phyloP scores from a whole-genome alignment of 2,888 invertebrate species.

The Sesamia inferens region DNA sequence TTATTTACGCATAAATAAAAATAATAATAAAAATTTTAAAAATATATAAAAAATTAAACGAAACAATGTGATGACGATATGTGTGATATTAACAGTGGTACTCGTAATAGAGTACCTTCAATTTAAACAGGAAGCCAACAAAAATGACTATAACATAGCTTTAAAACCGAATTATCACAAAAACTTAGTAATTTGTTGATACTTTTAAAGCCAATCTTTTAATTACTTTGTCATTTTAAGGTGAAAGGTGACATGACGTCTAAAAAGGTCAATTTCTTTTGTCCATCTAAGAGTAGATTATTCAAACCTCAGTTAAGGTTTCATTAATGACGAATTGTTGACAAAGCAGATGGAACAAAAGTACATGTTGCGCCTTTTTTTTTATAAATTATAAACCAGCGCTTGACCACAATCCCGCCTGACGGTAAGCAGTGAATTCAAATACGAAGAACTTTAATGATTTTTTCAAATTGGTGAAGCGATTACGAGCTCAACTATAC shows the following conservation, averaged over 20 bases:
- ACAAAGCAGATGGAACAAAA: neutral
- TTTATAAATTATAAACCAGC: no score
- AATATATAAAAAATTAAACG: no score
- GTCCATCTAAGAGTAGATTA: neutral
- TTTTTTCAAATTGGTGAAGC: neutral
- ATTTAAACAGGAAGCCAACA: no score
- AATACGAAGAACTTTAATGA: no score
- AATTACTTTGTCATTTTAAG: neutral
- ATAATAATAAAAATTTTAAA: no score
- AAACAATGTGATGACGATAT: no score
- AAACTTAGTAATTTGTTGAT: neutral
- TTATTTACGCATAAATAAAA: no score
- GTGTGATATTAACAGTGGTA: no score
- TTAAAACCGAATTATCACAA: neutral
- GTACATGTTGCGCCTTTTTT: no score
- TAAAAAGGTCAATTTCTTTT: neutral
- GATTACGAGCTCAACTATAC: neutral
- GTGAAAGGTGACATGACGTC: neutral
- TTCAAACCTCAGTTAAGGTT: neutral
- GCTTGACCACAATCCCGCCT: no score
- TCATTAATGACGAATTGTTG: neutral
- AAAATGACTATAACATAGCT: neutral
- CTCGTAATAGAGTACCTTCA: no score
- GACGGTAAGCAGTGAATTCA: no score
- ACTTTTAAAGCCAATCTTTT: neutral